phyloP scores from a whole-genome alignment of 2,113 vertebrate species.

The Pitta sordida region DNA sequence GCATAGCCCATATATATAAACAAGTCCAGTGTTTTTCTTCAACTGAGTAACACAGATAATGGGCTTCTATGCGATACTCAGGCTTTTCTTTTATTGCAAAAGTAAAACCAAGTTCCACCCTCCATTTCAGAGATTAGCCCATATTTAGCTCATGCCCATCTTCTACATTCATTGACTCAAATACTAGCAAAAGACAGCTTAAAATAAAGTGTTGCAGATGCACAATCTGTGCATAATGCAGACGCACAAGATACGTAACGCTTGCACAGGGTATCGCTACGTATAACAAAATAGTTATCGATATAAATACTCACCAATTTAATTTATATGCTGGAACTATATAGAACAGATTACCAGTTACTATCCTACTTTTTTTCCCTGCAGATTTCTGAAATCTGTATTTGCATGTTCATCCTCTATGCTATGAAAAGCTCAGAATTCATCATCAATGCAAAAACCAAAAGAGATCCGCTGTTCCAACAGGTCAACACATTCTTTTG shows the following conservation, averaged over 20 bases:
- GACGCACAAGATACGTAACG: not conserved
- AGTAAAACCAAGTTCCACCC: not conserved
- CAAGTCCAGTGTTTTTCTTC: conserved; percentile 12
- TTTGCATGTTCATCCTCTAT: conserved; percentile 2
- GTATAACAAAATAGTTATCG: not conserved
- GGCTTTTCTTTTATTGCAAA: conserved; percentile 41
- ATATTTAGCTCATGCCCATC: not conserved
- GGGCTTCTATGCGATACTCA: not conserved
- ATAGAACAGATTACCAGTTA: conserved; percentile 5
- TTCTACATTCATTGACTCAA: conserved; percentile 10
- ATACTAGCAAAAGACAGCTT: conserved; percentile 21
- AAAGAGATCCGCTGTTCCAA: conserved; percentile 18
- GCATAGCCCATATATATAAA: not conserved
- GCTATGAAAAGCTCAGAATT: conserved; percentile 13
- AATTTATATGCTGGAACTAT: not conserved
- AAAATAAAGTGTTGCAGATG: conserved; percentile 24
- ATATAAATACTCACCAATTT: not conserved
- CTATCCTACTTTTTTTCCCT: not conserved
- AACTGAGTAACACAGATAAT: conserved; percentile 34
- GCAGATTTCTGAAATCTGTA: conserved; percentile 39
- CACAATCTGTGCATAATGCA: not conserved
- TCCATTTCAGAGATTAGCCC: conserved; percentile 19
- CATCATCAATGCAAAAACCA: conserved; percentile 21
- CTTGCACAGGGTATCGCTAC: not conserved
- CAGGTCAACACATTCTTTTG: conserved; percentile 52